phyloP scores from a whole-genome alignment of 1,140 invertebrate species.

The Nasonia vitripennis region DNA sequence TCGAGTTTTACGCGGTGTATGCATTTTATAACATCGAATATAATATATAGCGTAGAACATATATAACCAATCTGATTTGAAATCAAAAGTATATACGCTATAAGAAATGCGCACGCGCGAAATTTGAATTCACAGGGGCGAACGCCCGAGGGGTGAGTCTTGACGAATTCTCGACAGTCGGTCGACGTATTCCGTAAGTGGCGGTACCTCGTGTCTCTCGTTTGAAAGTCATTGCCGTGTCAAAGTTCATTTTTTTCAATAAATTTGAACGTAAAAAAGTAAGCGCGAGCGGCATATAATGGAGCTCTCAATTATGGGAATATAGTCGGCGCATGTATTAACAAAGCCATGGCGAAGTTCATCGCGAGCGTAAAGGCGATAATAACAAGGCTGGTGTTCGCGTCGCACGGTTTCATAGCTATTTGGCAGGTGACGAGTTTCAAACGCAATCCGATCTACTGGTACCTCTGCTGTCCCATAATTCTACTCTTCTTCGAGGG shows the following conservation, averaged over 20 bases:
- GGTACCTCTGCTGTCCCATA: conserved; percentile 86
- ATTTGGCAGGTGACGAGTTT: conserved; percentile 88
- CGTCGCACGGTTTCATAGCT: conserved; percentile 85
- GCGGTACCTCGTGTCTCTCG: neutral
- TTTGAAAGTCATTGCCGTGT: neutral
- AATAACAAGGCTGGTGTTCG: conserved; percentile 86
- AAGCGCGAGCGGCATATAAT: neutral
- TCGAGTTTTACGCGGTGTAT: no score
- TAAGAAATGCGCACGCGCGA: conserved; percentile 26
- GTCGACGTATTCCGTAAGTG: neutral
- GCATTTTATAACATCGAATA: no score
- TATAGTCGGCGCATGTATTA: neutral
- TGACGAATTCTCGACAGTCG: conserved; percentile 30
- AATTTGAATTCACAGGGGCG: conserved; percentile 23
- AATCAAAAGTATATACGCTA: no score
- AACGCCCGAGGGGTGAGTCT: neutral
- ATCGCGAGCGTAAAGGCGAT: conserved; percentile 88
- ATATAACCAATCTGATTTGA: no score
- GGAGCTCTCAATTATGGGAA: neutral
- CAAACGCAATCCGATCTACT: conserved; percentile 83
- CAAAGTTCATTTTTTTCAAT: neutral
- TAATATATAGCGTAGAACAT: no score
- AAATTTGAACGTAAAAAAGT: neutral
- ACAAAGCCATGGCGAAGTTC: conserved; percentile 79
- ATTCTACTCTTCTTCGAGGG: conserved; percentile 86